Evolutionary conservation across 1,140 invertebrate genomes (phyloP).

Genomic region (Drosophila tani): DNA sequence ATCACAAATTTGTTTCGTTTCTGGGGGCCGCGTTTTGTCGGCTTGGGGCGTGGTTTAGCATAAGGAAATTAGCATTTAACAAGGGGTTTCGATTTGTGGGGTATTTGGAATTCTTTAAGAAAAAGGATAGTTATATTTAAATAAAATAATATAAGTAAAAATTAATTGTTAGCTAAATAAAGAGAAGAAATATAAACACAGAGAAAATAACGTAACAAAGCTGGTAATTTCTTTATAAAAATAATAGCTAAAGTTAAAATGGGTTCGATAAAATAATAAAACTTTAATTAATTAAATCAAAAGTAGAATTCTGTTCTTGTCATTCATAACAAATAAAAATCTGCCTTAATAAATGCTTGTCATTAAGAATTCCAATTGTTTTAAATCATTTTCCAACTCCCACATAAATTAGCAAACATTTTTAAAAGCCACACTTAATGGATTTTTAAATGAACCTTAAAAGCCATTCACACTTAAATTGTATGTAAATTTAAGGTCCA

Average conservation of each 20-base stretch:
- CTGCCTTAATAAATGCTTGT: neutral
- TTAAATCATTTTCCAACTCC: neutral
- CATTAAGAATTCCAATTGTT: neutral
- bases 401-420: neutral
- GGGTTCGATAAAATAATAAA: too few species aligned
- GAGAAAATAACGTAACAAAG: neutral
- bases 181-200: too few species aligned
- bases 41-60: constrained; percentile 18
- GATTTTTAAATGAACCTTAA: constrained; percentile 32
- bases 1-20: constrained; percentile 43
- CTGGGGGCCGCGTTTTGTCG: constrained; percentile 25
- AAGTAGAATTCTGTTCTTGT: neutral
- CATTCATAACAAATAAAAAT: neutral
- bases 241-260: too few species aligned
- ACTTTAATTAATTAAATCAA: neutral
- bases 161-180: neutral
- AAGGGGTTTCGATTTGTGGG: neutral
- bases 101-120: too few species aligned
- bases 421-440: constrained; percentile 9
- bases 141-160: too few species aligned
- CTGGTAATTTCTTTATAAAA: neutral
- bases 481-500: neutral
- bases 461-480: neutral
- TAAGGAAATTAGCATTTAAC: constrained; percentile 25
- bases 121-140: too few species aligned